Evolutionary conservation across 2,797 vertebrate genomes (phyloP).

Genomic region (Anabacerthia variegaticeps): DNA sequence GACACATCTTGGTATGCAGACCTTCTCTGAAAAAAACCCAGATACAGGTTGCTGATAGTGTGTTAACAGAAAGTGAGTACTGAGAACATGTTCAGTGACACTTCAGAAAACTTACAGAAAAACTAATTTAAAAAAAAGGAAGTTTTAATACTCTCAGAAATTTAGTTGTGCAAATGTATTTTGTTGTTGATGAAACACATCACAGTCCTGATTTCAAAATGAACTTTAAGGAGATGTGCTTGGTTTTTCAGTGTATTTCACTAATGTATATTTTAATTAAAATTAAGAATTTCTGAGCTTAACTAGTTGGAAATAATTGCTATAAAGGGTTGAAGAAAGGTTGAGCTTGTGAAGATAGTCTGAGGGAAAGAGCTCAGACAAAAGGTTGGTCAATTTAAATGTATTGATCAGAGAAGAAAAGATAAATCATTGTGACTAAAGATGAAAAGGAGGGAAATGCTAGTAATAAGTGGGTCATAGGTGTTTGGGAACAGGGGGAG

Average conservation of each 20-base stretch:
- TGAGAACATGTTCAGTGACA: background rate
- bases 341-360: background rate
- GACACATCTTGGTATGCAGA: background rate
- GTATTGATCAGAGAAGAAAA: background rate
- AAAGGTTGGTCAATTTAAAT: background rate
- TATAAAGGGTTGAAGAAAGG: rapidly evolving
- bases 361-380: background rate
- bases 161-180: background rate
- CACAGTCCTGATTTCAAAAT: background rate
- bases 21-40: rapidly evolving
- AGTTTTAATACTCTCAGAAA: background rate
- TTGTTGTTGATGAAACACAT: background rate
- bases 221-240: background rate
- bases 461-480: background rate
- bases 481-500: background rate
- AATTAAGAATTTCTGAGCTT: background rate
- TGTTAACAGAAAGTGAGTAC: background rate
- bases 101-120: background rate
- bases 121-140: background rate
- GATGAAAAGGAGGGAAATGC: background rate
- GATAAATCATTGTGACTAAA: background rate
- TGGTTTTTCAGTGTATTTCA: background rate
- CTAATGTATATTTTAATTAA: background rate
- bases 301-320: background rate
- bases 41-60: background rate